Percentiles rank a stretch among this genome's conserved stretches.
These are phyloP conservation scores for Micronycteris hirsuta DNA, from an alignment of 2,113 vertebrate genomes.

Conservation along the genomic window DNA sequence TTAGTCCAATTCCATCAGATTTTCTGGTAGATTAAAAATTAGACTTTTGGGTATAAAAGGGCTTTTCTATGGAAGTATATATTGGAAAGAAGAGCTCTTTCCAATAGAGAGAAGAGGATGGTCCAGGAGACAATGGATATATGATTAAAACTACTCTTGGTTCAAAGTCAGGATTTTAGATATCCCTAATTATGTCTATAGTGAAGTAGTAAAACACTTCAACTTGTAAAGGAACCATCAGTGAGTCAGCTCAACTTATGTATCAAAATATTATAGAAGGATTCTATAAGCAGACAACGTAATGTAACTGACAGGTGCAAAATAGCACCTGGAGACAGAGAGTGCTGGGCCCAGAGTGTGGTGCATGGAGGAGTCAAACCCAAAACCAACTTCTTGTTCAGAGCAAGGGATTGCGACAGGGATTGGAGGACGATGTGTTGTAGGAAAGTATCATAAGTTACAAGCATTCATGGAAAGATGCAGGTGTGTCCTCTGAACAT, in stretches of 20 bases:
- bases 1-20: background rate
- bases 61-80: background rate
- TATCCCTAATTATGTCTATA: background rate
- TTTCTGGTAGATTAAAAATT: slow-evolving; percentile 38
- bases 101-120: background rate
- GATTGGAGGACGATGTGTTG: background rate
- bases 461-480: background rate
- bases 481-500: background rate
- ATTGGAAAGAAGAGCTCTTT: background rate
- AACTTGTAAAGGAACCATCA: background rate
- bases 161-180: background rate
- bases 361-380: background rate
- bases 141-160: background rate
- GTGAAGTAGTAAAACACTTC: background rate
- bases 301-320: background rate
- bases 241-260: background rate
- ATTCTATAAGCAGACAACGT: background rate
- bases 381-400: background rate
- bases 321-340: background rate
- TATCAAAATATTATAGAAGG: background rate
- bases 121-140: background rate
- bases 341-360: background rate
- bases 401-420: background rate
- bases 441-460: background rate
- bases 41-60: background rate